Conservation (phyloP, 2,888 invertebrate genomes). For the Congeria kusceri region DNA sequence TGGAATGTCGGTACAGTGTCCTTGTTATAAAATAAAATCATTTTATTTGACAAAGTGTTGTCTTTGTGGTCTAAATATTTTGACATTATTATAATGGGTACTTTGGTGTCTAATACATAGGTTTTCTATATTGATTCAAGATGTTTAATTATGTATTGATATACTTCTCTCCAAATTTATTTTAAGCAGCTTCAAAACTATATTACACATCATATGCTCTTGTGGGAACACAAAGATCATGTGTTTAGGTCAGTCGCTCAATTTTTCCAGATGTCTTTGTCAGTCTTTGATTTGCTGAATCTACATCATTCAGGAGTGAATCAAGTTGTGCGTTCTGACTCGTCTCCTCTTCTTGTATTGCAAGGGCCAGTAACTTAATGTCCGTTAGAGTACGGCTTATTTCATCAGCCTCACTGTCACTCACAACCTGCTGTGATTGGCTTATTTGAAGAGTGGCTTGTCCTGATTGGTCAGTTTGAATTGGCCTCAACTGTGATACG, state of each 20-base stretch:
- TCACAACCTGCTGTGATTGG: slow-evolving; percentile 61
- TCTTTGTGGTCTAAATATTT: too few species aligned
- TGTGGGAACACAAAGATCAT: too few species aligned
- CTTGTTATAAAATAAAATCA: too few species aligned
- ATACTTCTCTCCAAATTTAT: too few species aligned
- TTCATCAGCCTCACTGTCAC: slow-evolving; percentile 70
- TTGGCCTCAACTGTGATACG: neutral
- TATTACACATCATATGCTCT: too few species aligned
- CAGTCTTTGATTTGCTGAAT: slow-evolving; percentile 67
- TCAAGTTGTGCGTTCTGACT: slow-evolving; percentile 70
- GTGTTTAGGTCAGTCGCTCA: slow-evolving; percentile 36
- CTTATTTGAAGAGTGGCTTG: slow-evolving; percentile 31
- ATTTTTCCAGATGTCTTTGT: slow-evolving; percentile 57
- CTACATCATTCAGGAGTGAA: slow-evolving; percentile 67
- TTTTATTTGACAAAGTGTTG: too few species aligned
- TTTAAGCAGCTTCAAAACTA: too few species aligned
- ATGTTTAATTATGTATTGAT: too few species aligned
- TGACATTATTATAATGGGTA: too few species aligned
- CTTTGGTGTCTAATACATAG: too few species aligned
- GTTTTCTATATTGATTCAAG: too few species aligned
- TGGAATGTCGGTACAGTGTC: too few species aligned
- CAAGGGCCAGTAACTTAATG: slow-evolving; percentile 72
- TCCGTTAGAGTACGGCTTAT: slow-evolving; percentile 65
- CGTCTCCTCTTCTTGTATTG: slow-evolving; percentile 66
- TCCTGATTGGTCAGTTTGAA: neutral